Evolutionary conservation across 1,140 invertebrate species (phyloP).

Genomic region (Calliopsis andreniformis): DNA sequence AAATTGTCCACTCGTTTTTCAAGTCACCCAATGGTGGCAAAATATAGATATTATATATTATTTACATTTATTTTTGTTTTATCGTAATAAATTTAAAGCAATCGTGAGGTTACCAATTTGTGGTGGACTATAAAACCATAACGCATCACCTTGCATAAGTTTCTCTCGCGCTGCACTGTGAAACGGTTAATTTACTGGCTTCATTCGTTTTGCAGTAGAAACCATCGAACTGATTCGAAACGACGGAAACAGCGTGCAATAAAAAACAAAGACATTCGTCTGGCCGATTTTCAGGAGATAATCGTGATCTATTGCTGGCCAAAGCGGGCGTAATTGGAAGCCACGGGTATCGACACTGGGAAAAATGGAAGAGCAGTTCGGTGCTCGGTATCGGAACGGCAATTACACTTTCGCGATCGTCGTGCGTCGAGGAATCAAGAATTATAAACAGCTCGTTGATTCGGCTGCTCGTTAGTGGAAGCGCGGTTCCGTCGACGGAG

Average conservation of each 20-base stretch:
- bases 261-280: not conserved
- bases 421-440: not conserved
- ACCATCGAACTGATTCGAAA: not conserved
- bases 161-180: too few relatives aligned
- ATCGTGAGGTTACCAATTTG: too few relatives aligned
- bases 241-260: not conserved
- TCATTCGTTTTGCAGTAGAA: not conserved
- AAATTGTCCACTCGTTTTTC: too few relatives aligned
- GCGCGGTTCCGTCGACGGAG: not conserved
- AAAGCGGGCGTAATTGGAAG: conserved; percentile 1
- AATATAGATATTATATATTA: too few relatives aligned
- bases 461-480: conserved; percentile 14
- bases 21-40: too few relatives aligned
- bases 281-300: conserved; percentile 12
- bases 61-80: too few relatives aligned
- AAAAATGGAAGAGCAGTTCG: conserved; percentile 26
- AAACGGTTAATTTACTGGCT: too few relatives aligned
- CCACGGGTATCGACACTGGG: not conserved
- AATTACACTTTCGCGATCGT: conserved; percentile 12
- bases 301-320: conserved; percentile 24
- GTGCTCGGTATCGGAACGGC: conserved; percentile 2
- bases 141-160: too few relatives aligned
- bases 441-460: conserved; percentile 34
- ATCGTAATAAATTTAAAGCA: too few relatives aligned
- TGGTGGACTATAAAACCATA: too few relatives aligned